Base-by-base conservation (phyloP, 2,888 invertebrate species). In the Chaitophorus viminalis region DNA sequence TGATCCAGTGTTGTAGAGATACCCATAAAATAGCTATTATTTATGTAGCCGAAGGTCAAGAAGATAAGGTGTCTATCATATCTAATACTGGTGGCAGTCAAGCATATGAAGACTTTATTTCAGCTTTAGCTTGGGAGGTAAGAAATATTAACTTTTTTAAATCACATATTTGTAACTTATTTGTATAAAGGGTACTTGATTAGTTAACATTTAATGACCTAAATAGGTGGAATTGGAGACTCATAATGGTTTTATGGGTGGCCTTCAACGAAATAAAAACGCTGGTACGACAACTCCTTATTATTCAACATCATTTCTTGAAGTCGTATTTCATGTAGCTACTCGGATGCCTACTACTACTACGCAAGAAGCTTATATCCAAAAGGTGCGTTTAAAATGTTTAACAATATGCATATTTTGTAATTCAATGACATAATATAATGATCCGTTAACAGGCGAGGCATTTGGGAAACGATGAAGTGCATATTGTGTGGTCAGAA, bases 401-500 rank as follows among this genome's bases (percentile, higher is more conserved):
- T n/a, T n/a, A n/a, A n/a, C n/a, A n/a, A n/a, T n/a, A n/a, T n/a
- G n/a, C n/a, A 52, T 54, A 31, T 77, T 70, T 84, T 3, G 77
- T 68, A 46, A 31, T 72, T 29, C 33, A 33, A 39, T 52, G 5
- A 70, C 65, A 84, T 65, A 14, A 77, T 65, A 54, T 25, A 18
- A 76, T 52, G 33, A 3, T 65, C 46, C 29, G 14, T 70, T 77
- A 18, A 90, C 91, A 95, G 96, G 97, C 98, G 25, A 94, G 98
- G 8, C 99, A 99, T 93, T 93, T 99, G 89, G 99, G 99, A 78
- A 99, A 99, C 92, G 99, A 99, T 92, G 99, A 99, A 92, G 97
- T 99, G 89, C 99, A 99, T 91, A 98, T 99, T 89, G 98, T 99
- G 54, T 99, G 99, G 99, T 98, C 98, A 82, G 99, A 99, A 91